These are phyloP conservation scores for Parauchenoglanis punctatus DNA, from an alignment of 2,797 vertebrate genomes.

Conservation along the genomic window DNA sequence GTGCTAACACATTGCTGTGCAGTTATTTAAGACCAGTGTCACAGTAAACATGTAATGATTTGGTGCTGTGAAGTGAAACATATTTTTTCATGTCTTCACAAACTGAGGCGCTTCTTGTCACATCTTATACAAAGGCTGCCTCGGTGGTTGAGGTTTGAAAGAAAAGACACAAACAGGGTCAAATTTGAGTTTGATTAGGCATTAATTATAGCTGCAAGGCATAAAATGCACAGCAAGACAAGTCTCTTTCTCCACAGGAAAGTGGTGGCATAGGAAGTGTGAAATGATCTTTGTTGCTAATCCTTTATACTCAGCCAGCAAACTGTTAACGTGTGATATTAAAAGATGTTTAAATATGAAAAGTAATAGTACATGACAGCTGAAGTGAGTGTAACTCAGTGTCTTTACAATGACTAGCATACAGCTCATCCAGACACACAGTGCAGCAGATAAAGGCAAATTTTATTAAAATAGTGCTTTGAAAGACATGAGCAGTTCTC, in stretches of 20 bases:
- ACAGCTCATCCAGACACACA: not conserved
- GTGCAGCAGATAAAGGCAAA: not conserved
- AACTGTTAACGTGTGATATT: not conserved
- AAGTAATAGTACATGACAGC: not conserved
- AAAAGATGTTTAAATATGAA: not conserved
- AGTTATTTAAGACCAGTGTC: constrained; percentile 26
- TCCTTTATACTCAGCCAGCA: not conserved
- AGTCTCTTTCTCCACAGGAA: not conserved
- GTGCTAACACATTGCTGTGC: constrained; percentile 13
- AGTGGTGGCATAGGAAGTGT: not conserved
- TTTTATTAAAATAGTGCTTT: constrained; percentile 16
- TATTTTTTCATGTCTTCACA: not conserved
- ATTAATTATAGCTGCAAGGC: not conserved
- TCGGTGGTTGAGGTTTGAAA: not conserved
- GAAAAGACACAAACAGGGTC: not conserved
- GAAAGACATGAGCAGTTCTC: not conserved
- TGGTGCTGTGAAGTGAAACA: constrained; percentile 16
- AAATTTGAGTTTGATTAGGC: not conserved
- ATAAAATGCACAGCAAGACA: not conserved
- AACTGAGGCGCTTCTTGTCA: not conserved
- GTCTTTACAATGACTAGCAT: not conserved
- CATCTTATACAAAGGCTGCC: not conserved
- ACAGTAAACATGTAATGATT: constrained; percentile 18
- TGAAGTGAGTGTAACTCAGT: not conserved
- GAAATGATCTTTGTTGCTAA: not conserved